Evolutionary conservation across 2,888 invertebrate species (phyloP), one percentile per base, ranked within the genome.

Genomic region (Sphaerolaimus hirsutus): DNA sequence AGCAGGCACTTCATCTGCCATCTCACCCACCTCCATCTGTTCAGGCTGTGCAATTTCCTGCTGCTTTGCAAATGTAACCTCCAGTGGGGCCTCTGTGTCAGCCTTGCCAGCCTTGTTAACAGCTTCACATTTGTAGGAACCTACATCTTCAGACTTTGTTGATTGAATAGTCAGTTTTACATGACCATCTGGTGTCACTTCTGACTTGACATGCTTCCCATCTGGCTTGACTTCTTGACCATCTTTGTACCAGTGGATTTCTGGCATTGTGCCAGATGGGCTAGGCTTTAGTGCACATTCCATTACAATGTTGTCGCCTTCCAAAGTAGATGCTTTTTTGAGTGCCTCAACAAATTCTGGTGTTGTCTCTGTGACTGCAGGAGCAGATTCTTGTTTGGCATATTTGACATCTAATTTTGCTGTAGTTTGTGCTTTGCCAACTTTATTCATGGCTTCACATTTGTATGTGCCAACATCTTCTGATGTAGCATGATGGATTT

Each of bases 221-320:
- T 50, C 49, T 7, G 52, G 47, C 24, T 44, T 51, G 41, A 61
- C 29, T 27, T 56, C 52, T 45, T 56, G 49, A 2, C 58, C 56
- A 64, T 93, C 89, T 68, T 84, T 84, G 66, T 79, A 84, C 86
- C 89, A 91, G 66, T 81, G 84, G 53, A 93, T 76, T 51, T 83
- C 81, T 0, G 93, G 91, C 17, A 10, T n/a, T n/a, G n/a, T n/a
- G n/a, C n/a, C 17, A 32, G 32, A 12, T 32, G 32, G 12, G 7
- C 37, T 21, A 37, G 21, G 5, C 5, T 37, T 21, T 5, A 37
- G n/a, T 37, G 37, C n/a, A 4, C 21, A 19, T n/a, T 37, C 10
- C n/a, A 19, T 5, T 21, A 12, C 32, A 32, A 32, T 17, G 10
- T 32, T 32, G 17, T 12, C 32, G 10, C 17, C 32, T 12, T 17